A percentile compares a stretch with the other conserved stretches of the same genome.
These are phyloP conservation scores for Hozukius guyotensis DNA, from an alignment of 2,797 vertebrate species.

Conservation along the genomic window DNA sequence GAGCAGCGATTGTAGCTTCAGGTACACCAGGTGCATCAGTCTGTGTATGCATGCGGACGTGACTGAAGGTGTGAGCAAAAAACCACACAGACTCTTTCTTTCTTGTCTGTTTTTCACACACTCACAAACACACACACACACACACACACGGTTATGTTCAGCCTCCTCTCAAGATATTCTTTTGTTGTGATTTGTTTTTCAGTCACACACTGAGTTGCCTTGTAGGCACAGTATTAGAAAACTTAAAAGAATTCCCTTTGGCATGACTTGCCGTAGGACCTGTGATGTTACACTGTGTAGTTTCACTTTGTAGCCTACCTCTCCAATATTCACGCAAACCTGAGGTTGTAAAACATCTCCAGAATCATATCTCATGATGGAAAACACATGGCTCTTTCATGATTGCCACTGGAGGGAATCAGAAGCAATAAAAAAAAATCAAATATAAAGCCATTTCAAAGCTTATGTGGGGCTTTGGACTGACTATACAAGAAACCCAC, in stretches of 20 bases:
- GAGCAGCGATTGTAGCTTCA: conserved; percentile 37
- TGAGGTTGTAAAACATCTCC: conserved; percentile 47
- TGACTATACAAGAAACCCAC: conserved; percentile 58
- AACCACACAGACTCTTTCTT: neutral
- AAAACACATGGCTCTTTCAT: conserved; percentile 49
- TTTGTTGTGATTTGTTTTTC: conserved; percentile 51
- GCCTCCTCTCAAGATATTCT: conserved; percentile 41
- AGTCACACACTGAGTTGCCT: conserved; percentile 23
- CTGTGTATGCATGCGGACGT: neutral
- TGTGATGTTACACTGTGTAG: conserved; percentile 42
- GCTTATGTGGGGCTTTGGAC: conserved; percentile 47
- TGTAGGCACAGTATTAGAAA: conserved; percentile 39
- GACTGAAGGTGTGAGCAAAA: conserved; percentile 21
- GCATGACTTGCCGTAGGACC: conserved; percentile 32
- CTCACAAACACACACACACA: neutral
- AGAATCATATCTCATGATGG: conserved; percentile 38
- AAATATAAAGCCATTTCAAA: conserved; percentile 69
- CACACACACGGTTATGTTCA: conserved; percentile 9
- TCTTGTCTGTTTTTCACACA: neutral
- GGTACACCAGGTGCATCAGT: conserved; percentile 48
- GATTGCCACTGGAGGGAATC: conserved; percentile 30
- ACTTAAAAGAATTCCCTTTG: conserved; percentile 50
- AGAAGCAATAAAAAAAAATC: conserved; percentile 54
- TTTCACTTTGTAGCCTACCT: conserved; percentile 46
- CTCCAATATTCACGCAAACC: conserved; percentile 14